These are phyloP conservation scores for Pantherophis vulpinus DNA, from an alignment of 2,797 vertebrate species.

Conservation along the genomic window DNA sequence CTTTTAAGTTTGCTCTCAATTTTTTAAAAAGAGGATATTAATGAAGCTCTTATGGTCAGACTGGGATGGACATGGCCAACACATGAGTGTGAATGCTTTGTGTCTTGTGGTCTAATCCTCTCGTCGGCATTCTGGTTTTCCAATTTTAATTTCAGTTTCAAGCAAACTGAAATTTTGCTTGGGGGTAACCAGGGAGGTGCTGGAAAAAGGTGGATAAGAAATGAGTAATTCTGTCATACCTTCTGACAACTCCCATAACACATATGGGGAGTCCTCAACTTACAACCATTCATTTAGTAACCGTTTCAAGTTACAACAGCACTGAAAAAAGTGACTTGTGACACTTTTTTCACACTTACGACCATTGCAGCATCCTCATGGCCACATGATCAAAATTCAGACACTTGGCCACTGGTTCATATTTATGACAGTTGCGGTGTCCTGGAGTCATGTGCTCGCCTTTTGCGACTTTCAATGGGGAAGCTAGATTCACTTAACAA, in stretches of 20 bases:
- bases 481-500: background rate
- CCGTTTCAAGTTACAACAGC: background rate
- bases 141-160: background rate
- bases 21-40: background rate
- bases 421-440: background rate
- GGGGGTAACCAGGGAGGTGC: background rate
- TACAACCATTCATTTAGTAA: background rate
- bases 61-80: background rate
- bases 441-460: too few species aligned
- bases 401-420: background rate
- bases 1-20: background rate
- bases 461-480: background rate
- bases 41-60: background rate
- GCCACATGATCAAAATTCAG: background rate
- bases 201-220: background rate
- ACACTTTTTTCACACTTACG: background rate
- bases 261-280: background rate
- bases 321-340: background rate
- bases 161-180: background rate
- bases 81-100: background rate
- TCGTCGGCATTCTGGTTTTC: background rate
- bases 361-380: background rate
- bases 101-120: background rate
- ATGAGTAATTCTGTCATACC: background rate
- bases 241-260: background rate